Conservation (phyloP, 2,797 vertebrate species). For the Macrochelys suwanniensis region DNA sequence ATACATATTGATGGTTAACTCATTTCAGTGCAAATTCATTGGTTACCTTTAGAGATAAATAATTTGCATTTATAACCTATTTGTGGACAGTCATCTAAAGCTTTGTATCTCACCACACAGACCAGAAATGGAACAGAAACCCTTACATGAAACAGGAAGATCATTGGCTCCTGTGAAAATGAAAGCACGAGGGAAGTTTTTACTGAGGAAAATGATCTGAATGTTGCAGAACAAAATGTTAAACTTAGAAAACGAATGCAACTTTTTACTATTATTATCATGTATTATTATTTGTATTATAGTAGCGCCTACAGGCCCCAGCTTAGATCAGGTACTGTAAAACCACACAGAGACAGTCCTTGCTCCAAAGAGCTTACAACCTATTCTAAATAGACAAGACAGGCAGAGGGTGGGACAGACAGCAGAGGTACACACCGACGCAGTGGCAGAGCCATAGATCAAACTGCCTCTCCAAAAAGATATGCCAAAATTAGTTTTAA, state of each 20-base stretch:
- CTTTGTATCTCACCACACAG: neutral
- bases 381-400: neutral
- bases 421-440: neutral
- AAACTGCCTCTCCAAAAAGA: neutral
- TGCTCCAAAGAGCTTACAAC: rapidly evolving
- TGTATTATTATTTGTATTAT: neutral
- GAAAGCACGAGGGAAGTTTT: neutral
- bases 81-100: neutral
- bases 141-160: neutral
- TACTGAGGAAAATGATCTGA: neutral
- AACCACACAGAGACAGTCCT: neutral
- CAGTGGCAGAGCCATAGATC: neutral
- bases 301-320: neutral
- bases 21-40: neutral
- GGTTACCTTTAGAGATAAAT: neutral
- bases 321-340: neutral
- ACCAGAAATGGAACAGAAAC: neutral
- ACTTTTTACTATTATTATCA: neutral
- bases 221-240: neutral
- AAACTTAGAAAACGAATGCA: neutral
- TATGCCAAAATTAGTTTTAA: neutral
- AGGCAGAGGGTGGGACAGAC: neutral
- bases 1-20: neutral
- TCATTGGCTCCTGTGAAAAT: neutral
- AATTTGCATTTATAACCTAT: neutral